Evolutionary conservation across 2,113 vertebrate species (phyloP).

Genomic region (Eonycteris spelaea): DNA sequence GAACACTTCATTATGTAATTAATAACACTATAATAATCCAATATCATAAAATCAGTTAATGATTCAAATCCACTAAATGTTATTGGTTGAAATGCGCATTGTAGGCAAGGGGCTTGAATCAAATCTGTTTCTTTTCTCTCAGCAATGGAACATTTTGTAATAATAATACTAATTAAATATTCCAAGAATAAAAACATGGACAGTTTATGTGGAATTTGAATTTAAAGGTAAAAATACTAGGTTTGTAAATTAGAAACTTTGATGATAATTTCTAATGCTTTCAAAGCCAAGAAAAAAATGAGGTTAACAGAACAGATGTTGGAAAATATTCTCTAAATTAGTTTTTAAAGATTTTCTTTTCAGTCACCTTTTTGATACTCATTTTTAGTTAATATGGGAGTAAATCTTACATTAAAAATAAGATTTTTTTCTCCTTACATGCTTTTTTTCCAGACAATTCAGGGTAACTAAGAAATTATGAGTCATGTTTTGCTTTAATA

Average conservation of each 20-base stretch:
- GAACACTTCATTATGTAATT: background rate
- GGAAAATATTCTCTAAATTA: background rate
- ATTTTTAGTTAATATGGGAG: background rate
- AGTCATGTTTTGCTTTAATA: slow-evolving; percentile 27
- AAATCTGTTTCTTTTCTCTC: slow-evolving; percentile 21
- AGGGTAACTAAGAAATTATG: slow-evolving; percentile 59
- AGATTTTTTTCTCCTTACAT: background rate
- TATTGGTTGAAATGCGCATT: background rate
- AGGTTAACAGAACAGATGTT: background rate
- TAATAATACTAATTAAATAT: background rate
- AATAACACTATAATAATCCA: background rate
- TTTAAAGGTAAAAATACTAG: slow-evolving; percentile 6
- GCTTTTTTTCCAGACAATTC: slow-evolving; percentile 28
- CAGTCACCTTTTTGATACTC: slow-evolving; percentile 18
- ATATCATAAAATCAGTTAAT: background rate
- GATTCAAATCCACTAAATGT: slow-evolving; percentile 12
- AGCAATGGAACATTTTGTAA: background rate
- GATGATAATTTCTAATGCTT: background rate
- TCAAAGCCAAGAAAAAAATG: slow-evolving; percentile 6
- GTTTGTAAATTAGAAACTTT: slow-evolving; percentile 14
- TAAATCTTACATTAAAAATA: background rate
- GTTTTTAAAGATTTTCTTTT: slow-evolving; percentile 36
- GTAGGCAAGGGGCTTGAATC: background rate
- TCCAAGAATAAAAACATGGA: slow-evolving; percentile 29
- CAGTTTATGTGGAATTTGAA: slow-evolving; percentile 25